phyloP scores from a whole-genome alignment of 2,113 vertebrate species.

The Daboia siamensis region DNA sequence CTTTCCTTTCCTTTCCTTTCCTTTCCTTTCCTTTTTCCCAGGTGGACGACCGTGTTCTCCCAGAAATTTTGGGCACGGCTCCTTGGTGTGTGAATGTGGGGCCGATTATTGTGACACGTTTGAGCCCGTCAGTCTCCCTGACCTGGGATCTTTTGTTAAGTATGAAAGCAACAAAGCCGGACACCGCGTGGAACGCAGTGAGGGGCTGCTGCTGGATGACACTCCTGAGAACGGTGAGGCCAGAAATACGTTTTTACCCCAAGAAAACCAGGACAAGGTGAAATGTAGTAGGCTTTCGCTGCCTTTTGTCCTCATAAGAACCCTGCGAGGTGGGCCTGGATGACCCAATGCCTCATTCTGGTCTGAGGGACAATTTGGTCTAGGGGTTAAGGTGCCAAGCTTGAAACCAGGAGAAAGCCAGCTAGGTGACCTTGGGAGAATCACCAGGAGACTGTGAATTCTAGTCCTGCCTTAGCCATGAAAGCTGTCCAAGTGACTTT shows the following conservation, averaged over 20 bases:
- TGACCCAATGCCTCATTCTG: not conserved
- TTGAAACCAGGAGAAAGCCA: not conserved
- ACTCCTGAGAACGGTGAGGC: conserved; percentile 63
- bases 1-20: not conserved
- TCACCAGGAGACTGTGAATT: not conserved
- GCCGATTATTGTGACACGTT: conserved; percentile 80
- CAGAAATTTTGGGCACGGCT: conserved; percentile 76
- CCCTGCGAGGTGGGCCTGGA: not conserved
- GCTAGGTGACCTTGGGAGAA: too few relatives aligned
- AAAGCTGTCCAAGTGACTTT: not conserved
- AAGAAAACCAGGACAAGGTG: not conserved
- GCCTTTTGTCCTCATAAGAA: not conserved
- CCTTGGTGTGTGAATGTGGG: conserved; percentile 84
- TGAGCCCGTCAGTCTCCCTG: conserved; percentile 63
- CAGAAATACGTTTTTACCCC: not conserved
- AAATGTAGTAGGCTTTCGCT: not conserved
- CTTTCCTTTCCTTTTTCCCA: not conserved
- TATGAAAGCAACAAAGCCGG: conserved; percentile 77
- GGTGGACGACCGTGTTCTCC: conserved; percentile 68
- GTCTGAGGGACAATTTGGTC: not conserved
- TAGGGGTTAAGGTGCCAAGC: not conserved
- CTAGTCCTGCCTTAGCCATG: fast-evolving
- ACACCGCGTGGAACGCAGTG: conserved; percentile 69
- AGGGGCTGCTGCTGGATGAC: conserved; percentile 61
- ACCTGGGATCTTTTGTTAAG: conserved; percentile 67